Evolutionary conservation across 2,113 vertebrate genomes (phyloP), one percentile per base, ranked within the genome.

Genomic region (Collichthys lucidus): DNA sequence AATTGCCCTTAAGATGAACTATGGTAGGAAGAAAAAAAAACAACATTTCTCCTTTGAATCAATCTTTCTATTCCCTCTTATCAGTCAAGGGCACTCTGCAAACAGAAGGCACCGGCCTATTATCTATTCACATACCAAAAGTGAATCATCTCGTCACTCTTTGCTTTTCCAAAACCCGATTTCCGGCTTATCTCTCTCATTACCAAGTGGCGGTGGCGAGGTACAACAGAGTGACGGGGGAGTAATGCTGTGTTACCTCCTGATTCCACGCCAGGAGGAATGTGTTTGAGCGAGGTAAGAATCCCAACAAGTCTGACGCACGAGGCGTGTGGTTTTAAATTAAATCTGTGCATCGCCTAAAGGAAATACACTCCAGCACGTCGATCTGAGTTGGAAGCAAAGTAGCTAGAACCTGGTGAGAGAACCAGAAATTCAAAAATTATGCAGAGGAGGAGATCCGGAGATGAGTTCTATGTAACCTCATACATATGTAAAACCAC

Each of bases 1-100:
- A 93, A 94, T 91, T 89, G 87, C 76, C 83, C 90, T 84, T 53
- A 86, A 81, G 74, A 90, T 88, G 92, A 92, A 93, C 91, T 84
- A 79, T 67, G 75, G 83, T 88, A 83, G 85, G 89, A 92, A 92
- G 89, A 91, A 88, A 83, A 86, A 89, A 92, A 92, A 90, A 91
- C n/a, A n/a, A n/a, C 83, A 84, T 82, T 91, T 82, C 80, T 78
- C 80, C 79, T 85, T 56, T 49, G 86, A 90, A 93, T 91, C 88
- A 80, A 88, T 88, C 88, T 77, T n/a, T 61, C 79, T 56, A 56
- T 78, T 73, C 74, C 60, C 68, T 75, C 79, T 88, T 82, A 91
- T 93, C 92, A 76, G 80, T 81, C 73, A 79, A 85, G 85, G 80
- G 84, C 76, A 59, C 80, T 91, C 69, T 0, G 78, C 65, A 79